phyloP scores from a whole-genome alignment of 2,113 vertebrate species.

The Oostethus manadensis region DNA sequence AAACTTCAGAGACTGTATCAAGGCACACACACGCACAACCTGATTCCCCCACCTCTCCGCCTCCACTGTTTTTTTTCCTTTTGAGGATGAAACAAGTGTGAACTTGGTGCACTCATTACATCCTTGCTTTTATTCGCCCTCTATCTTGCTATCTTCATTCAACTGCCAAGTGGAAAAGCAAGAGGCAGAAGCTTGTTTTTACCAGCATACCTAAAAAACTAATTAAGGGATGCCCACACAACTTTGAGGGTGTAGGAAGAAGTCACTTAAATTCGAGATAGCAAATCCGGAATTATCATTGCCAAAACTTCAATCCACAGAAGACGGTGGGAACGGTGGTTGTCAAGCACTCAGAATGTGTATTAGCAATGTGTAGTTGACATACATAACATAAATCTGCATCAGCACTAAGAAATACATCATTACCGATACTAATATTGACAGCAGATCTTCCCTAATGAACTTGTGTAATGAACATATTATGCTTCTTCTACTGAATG shows the following conservation, averaged over 20 bases:
- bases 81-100: slow-evolving; percentile 69
- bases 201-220: not conserved
- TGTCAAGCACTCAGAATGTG: not conserved
- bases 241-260: not conserved
- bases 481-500: too few relatives aligned
- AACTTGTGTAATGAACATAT: too few relatives aligned
- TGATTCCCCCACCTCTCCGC: not conserved
- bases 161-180: not conserved
- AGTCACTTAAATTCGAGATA: not conserved
- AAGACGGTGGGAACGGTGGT: not conserved
- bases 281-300: not conserved
- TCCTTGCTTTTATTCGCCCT: slow-evolving; percentile 49
- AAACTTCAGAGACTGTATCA: slow-evolving; percentile 68
- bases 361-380: too few relatives aligned
- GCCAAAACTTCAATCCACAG: not conserved
- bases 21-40: slow-evolving; percentile 32
- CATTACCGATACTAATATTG: too few relatives aligned
- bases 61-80: slow-evolving; percentile 34
- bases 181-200: not conserved
- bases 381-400: too few relatives aligned
- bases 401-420: too few relatives aligned
- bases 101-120: slow-evolving; percentile 68
- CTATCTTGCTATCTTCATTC: slow-evolving; percentile 33
- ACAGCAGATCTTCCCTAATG: too few relatives aligned
- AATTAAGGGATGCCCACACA: not conserved